Base-by-base conservation (phyloP, 2,888 invertebrate species). In the Polymixis flavicincta region DNA sequence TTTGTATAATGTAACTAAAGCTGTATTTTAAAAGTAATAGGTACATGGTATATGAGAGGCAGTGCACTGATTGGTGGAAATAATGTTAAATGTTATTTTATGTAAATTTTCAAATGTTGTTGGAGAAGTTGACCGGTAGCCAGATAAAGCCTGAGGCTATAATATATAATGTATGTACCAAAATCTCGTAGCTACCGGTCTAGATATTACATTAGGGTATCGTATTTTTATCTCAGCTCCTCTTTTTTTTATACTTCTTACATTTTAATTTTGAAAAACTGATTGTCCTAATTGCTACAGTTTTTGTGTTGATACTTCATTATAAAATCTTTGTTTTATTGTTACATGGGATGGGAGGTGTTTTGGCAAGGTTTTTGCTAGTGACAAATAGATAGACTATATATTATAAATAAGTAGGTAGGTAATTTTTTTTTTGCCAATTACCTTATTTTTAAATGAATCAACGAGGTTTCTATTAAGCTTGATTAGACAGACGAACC, bases 141-240 rank as follows among this genome's bases (percentile, higher is more conserved):
- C 65, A 72, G 75, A 74, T 72, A 66, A 77, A 57, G 90, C 90
- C 89, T 74, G 67, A 19, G 87, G 90, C 87, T 75, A 71, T 76
- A 71, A 83, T 77, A 64, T 73, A 68, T 83, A 80, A 83, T 77
- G 57, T 69, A 76, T 71, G 65, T 77, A 84, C 73, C 69, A 28
- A 78, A 76, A 74, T 65, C 68, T 76, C 69, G 63, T 69, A 52
- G 83, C 85, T 85, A 85, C 86, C 76, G 83, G 76, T 85, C 76
- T 80, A 85, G 76, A 72, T 74, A 78, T 74, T 78, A 74, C 71
- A 74, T 79, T 80, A 79, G 64, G 13, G 64, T 71, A 71, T 68
- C 66, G 52, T 63, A 66, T 74, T 81, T 84, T 84, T 77, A 69
- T 80, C 69, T 28, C 14, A 61, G 13, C 37, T 74, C 67, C 54